Conservation (phyloP, 2,888 invertebrate genomes). For the Scaptomyza caliginosa region DNA sequence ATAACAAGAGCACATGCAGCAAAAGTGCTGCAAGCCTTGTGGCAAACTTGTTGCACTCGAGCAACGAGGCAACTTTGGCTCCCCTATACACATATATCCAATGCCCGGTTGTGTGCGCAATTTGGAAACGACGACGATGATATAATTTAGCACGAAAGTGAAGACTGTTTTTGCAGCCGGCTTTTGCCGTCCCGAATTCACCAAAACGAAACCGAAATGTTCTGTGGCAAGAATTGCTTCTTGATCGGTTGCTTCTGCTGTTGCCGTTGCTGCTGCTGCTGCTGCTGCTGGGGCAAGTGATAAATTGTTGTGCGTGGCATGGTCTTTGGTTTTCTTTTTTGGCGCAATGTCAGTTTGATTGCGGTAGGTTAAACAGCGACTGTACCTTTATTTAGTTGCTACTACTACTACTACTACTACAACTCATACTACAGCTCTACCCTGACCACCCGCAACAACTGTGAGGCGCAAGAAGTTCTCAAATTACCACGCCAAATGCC, state of each 20-base stretch:
- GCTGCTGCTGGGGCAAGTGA: conserved; percentile 46
- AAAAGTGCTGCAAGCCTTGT: conserved; percentile 40
- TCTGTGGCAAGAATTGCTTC: conserved; percentile 25
- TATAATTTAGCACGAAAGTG: conserved; percentile 79
- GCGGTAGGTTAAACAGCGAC: conserved; percentile 59
- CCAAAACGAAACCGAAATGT: conserved; percentile 76
- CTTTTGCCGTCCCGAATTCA: conserved; percentile 59
- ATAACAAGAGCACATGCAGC: conserved; percentile 2
- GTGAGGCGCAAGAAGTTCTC: conserved; percentile 70
- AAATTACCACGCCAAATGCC: conserved; percentile 78
- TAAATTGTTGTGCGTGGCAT: conserved; percentile 64
- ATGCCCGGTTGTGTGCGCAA: conserved; percentile 42
- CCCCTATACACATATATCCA: conserved; percentile 39
- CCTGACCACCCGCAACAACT: conserved; percentile 76
- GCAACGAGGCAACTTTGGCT: conserved; percentile 44
- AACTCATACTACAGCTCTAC: neutral
- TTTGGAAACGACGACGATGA: conserved; percentile 61
- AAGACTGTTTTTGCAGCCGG: conserved; percentile 72
- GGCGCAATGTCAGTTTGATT: conserved; percentile 64
- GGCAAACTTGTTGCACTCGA: conserved; percentile 71
- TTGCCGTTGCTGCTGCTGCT: conserved; percentile 18
- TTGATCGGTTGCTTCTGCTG: conserved; percentile 9
- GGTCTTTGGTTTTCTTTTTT: conserved; percentile 25
- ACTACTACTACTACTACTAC: conserved; percentile 4
- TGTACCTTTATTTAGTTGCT: conserved; percentile 44